Evolutionary conservation across 2,113 vertebrate species (phyloP), one percentile per base, ranked within the genome.

Genomic region (Prolemur simus): DNA sequence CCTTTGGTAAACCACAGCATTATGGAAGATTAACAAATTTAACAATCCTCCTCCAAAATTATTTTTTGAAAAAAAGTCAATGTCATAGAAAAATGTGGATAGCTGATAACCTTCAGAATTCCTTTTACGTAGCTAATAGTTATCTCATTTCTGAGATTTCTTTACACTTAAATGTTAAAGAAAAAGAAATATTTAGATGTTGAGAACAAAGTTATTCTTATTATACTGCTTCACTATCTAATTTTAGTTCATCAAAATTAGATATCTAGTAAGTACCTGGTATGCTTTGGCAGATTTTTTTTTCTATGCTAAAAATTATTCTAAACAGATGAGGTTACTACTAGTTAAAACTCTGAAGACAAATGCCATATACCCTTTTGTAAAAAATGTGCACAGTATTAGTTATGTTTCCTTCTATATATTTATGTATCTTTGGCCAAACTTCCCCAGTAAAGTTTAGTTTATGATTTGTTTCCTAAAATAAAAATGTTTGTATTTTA

Each of bases 401-500:
- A 76, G 34, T 56, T 89, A 87, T 85, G 86, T 34, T 92, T 81
- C 64, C 42, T 92, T 83, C 47, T 68, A 34, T 58, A 71, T 52
- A 91, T 74, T 82, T 89, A 85, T 87, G 21, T 80, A 54, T 90
- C 52, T 64, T 92, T 74, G 42, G 20, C 42, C 60, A 93, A 90
- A 93, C 23, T 85, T 18, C 29, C 29, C 58, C 4, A 83, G 39
- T 60, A 86, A 92, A 42, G 17, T 73, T 89, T 81, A 60, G 34
- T 89, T 96, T 91, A 90, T 73, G 29, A 95, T 86, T 91, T 96
- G 54, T 93, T 95, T 76, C 66, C 87, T 94, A 91, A 91, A 86
- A 78, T 95, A 64, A 94, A 73, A 84, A 89, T 21, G 18, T 88
- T 92, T 81, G 5, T 74, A 77, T 74, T 95, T 91, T 87, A 95